Base-by-base conservation (phyloP, 1,140 invertebrate species). In the Anagrus nilaparvatae region DNA sequence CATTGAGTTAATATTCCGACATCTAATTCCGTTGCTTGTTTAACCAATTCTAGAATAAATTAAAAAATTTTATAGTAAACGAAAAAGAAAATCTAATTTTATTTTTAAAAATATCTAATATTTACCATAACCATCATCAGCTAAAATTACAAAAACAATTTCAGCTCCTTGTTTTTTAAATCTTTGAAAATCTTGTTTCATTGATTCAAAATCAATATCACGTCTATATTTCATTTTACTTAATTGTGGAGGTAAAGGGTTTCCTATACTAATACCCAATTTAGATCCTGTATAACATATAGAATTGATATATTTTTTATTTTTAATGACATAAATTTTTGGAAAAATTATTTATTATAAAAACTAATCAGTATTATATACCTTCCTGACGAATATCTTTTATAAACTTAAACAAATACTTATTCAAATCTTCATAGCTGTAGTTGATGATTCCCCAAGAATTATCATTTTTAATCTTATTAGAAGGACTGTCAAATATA, bases 1-100 rank as follows among this genome's bases (percentile, higher is more conserved):
- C 88, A 92, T 52, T 92, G 88, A 0, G 89, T 92, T 12, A 89
- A 55, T 27, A 89, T 67, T 4, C 85, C 85, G 30, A 84, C 63
- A 4, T 71, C 57, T 0, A 84, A 55, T 66, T 94, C 90, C 0
- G 84, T 79, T 5, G 73, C 66, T 50, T 82, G 75, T 59, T 93
- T 93, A 0, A 91, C 70, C 38, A 42, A 48, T 39, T 54, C 62
- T 65, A 12, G 1, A 49, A n/a, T n/a, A n/a, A n/a, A n/a, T n/a
- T n/a, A n/a, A n/a, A n/a, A n/a, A n/a, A n/a, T n/a, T 14, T 27
- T 18, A 21, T 28, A 18, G 44, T n/a, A 42, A 43, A 40, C n/a
- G 17, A 13, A 21, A 12, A 16, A 33, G 18, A 29, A 14, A 7
- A 3, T 20, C 20, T 30, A 21, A 60, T 55, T 69, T 51, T n/a